Conservation (phyloP, 2,888 invertebrate species). For the Xestia xanthographa region DNA sequence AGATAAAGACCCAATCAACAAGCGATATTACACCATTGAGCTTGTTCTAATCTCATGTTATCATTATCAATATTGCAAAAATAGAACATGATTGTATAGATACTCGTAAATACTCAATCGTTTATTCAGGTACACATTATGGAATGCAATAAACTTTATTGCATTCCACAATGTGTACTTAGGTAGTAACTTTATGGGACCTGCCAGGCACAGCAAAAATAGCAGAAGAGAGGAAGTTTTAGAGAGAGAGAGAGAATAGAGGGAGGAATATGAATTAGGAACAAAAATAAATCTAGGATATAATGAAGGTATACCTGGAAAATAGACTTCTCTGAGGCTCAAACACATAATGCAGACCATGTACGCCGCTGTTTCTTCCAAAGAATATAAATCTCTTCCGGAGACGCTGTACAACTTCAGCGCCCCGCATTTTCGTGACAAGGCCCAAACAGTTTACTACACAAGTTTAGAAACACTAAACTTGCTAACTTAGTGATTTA, state of each 20-base stretch:
- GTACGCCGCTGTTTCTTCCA: conserved; percentile 81
- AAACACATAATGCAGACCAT: conserved; percentile 91
- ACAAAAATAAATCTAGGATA: not conserved
- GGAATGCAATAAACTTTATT: too few species aligned
- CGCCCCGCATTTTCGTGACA: conserved; percentile 43
- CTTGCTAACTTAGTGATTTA: conserved; percentile 41
- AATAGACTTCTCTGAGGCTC: conserved; percentile 85
- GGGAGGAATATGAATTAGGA: not conserved
- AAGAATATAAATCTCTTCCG: conserved; percentile 74
- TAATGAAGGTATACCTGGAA: conserved; percentile 82
- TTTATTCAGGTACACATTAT: too few species aligned
- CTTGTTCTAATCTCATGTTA: not conserved
- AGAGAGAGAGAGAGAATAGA: not conserved
- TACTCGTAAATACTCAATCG: not conserved
- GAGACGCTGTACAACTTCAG: conserved; percentile 32
- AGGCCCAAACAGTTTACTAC: conserved; percentile 11
- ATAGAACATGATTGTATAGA: too few species aligned
- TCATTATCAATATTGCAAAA: not conserved
- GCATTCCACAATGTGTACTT: not conserved
- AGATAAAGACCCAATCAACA: not conserved
- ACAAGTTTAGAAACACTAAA: conserved; percentile 26
- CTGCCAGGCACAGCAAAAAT: not conserved
- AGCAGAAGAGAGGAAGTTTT: not conserved
- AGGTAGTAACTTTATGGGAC: not conserved
- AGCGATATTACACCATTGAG: not conserved